Conservation (phyloP, 1,140 invertebrate species). For the Drosophila equinoxialis region DNA sequence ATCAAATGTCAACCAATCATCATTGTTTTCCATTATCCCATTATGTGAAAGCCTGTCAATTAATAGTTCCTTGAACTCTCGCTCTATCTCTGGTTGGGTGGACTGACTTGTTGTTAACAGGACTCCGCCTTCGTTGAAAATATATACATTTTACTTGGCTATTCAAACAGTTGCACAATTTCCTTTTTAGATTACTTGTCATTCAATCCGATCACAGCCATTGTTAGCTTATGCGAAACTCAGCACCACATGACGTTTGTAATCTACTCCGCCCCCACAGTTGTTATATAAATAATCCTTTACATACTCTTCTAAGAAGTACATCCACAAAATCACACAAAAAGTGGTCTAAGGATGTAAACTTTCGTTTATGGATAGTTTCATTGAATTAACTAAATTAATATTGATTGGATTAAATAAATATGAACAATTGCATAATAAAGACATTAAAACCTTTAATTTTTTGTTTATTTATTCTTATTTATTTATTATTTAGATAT, state of each 20-base stretch:
- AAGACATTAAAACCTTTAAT: no score
- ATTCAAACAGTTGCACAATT: slow-evolving; percentile 46
- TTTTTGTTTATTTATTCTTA: no score
- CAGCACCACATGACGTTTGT: slow-evolving; percentile 20
- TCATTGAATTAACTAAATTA: no score
- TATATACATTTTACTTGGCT: slow-evolving; percentile 17
- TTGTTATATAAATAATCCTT: slow-evolving; percentile 65
- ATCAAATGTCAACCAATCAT: slow-evolving; percentile 11
- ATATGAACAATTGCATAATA: no score
- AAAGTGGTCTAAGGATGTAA: no score
- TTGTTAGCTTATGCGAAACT: slow-evolving; percentile 36
- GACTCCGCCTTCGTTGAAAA: background rate
- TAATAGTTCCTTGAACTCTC: slow-evolving; percentile 16
- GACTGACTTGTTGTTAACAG: background rate
- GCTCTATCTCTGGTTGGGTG: background rate
- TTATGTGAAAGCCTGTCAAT: slow-evolving; percentile 12
- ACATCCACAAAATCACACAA: background rate
- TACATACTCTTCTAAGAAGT: slow-evolving; percentile 11
- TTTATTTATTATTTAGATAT: no score
- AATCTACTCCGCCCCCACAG: slow-evolving; percentile 5
- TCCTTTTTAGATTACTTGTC: slow-evolving; percentile 37
- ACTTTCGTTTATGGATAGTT: no score
- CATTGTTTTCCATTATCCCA: slow-evolving; percentile 13
- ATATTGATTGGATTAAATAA: no score
- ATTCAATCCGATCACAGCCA: slow-evolving; percentile 34